A percentile compares a stretch with the other conserved stretches of the same genome.
Conservation (phyloP, 2,888 invertebrate species). For the Ischnus inquisitorius region DNA sequence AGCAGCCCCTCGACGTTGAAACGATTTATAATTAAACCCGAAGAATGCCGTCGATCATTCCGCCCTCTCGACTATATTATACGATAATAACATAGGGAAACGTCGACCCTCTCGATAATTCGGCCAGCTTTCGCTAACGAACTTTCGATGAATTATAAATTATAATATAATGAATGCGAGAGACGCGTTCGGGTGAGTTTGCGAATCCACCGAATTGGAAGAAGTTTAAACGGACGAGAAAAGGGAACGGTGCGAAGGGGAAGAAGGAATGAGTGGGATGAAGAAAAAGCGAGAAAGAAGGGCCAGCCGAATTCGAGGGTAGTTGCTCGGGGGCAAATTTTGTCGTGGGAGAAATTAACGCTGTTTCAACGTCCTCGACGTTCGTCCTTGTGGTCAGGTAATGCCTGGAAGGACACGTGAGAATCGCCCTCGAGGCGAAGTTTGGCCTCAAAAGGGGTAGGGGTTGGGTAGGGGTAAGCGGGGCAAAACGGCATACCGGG, state of each 20-base stretch:
- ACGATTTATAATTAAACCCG: background rate
- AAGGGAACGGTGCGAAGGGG: background rate
- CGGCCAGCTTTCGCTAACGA: slow-evolving; percentile 27
- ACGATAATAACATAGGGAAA: slow-evolving; percentile 25
- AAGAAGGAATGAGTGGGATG: slow-evolving; percentile 10
- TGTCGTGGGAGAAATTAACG: slow-evolving; percentile 11
- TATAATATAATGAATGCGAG: slow-evolving; percentile 26
- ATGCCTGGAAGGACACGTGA: slow-evolving; percentile 4
- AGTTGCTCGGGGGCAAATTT: background rate
- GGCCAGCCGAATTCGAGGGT: slow-evolving; percentile 28
- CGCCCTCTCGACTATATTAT: background rate
- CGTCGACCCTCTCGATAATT: slow-evolving; percentile 5
- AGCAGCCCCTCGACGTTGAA: too few species aligned
- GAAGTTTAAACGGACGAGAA: slow-evolving; percentile 31
- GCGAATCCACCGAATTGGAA: slow-evolving; percentile 38
- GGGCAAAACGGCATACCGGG: too few species aligned
- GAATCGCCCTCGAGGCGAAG: background rate
- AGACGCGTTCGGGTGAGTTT: slow-evolving; percentile 2
- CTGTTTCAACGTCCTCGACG: slow-evolving; percentile 2
- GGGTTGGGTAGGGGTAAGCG: background rate
- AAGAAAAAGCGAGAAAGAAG: slow-evolving; percentile 8
- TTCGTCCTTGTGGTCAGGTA: background rate
- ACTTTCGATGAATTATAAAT: slow-evolving; percentile 31
- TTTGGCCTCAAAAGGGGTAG: slow-evolving; percentile 2
- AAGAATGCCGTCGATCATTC: slow-evolving; percentile 19